These are phyloP conservation scores for Cydia splendana DNA, from an alignment of 1,140 invertebrate genomes.

Conservation along the genomic window DNA sequence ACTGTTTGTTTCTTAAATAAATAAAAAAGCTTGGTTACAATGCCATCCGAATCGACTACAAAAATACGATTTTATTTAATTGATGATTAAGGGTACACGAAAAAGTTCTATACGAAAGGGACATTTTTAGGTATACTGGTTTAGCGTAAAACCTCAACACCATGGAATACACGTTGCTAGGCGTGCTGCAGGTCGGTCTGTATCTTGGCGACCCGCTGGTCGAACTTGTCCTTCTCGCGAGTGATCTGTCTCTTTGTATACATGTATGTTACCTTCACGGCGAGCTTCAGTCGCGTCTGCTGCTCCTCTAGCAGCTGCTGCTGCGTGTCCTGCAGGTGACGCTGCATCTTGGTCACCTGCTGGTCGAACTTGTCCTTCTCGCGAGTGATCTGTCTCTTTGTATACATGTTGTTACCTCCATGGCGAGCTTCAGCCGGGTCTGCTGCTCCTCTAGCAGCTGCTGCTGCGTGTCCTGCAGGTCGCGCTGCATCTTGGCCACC, in stretches of 20 bases:
- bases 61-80: no score
- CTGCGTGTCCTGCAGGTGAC: constrained; percentile 94
- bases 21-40: no score
- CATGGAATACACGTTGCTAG: constrained; percentile 75
- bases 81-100: no score
- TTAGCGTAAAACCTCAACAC: no score
- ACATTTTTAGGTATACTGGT: no score
- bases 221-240: constrained; percentile 95
- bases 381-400: constrained; percentile 89
- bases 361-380: constrained; percentile 97
- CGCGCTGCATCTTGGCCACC: constrained; percentile 88
- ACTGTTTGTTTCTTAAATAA: no score
- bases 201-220: constrained; percentile 90
- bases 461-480: constrained; percentile 92
- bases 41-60: neutral
- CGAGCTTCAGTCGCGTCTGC: constrained; percentile 85
- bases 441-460: constrained; percentile 85
- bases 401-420: constrained; percentile 85
- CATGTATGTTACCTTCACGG: constrained; percentile 90
- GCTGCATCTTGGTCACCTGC: constrained; percentile 88
- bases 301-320: constrained; percentile 84
- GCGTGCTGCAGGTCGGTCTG: constrained; percentile 93
- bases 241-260: constrained; percentile 87
- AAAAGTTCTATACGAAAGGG: no score
- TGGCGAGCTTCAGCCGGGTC: constrained; percentile 88